Evolutionary conservation across 53 echinoderm and acorn worm genomes (phyloP).

Genomic region (Henricia sp.): DNA sequence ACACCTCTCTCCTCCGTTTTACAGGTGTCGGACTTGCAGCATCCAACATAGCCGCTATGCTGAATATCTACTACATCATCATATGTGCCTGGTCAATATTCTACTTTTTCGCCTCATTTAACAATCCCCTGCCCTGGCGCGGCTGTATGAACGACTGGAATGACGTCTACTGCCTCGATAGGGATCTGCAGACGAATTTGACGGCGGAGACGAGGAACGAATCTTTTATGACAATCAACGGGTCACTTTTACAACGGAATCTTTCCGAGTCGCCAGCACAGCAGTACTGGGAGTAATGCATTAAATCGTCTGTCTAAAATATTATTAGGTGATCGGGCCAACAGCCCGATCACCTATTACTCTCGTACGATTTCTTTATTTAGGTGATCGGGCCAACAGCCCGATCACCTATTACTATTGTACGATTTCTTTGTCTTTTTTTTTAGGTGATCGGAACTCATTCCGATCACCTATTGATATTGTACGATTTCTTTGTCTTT

Average conservation of each 20-base stretch:
- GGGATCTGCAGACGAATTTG: conserved; percentile 69
- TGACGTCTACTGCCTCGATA: conserved; percentile 78
- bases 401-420: too few relatives aligned
- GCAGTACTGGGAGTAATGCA: conserved; percentile 98
- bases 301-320: too few relatives aligned
- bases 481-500: too few relatives aligned
- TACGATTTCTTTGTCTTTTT: too few relatives aligned
- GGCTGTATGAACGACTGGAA: conserved; percentile 83
- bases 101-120: conserved; percentile 93
- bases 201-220: conserved; percentile 39
- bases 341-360: too few relatives aligned
- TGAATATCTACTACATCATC: conserved; percentile 96
- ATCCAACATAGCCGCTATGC: conserved; percentile 84
- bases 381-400: too few relatives aligned
- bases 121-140: conserved; percentile 81
- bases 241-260: conserved; percentile 44
- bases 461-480: too few relatives aligned
- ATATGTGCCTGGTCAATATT: conserved; percentile 93
- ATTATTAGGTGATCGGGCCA: too few relatives aligned
- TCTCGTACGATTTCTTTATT: too few relatives aligned
- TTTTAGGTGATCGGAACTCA: too few relatives aligned
- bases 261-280: conserved; percentile 89
- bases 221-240: conserved; percentile 72
- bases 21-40: conserved; percentile 97
- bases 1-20: too few relatives aligned